Evolutionary conservation across 2,888 invertebrate species (phyloP).

Genomic region (Ryuthela nishihirai): DNA sequence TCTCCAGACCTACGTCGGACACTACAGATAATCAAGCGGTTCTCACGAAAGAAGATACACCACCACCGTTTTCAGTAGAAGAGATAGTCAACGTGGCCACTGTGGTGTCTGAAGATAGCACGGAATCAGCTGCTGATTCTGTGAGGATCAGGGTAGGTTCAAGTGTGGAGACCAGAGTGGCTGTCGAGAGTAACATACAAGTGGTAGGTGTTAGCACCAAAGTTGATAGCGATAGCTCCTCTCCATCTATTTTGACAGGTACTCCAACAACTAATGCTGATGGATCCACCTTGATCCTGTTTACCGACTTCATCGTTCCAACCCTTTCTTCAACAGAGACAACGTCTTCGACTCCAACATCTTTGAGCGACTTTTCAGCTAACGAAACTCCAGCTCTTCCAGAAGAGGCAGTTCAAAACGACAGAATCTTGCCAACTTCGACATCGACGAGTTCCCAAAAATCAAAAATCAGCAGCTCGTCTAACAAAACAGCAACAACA

Average conservation of each 20-base stretch:
- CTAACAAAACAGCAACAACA: background rate
- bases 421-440: background rate
- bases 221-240: conserved; percentile 7
- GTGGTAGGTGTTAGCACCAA: conserved; percentile 28
- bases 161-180: no score
- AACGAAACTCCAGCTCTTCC: conserved; percentile 19
- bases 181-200: no score
- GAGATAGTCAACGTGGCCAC: no score
- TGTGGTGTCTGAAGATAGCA: no score
- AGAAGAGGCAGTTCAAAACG: background rate
- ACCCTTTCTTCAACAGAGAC: conserved; percentile 4
- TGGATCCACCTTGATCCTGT: conserved; percentile 41
- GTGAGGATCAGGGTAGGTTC: no score
- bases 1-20: no score
- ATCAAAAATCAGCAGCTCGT: background rate
- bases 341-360: conserved; percentile 4
- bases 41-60: no score
- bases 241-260: conserved; percentile 33
- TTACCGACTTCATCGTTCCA: conserved; percentile 40
- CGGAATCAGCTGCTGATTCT: no score
- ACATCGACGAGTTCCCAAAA: background rate
- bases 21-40: no score
- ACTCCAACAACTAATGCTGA: conserved; percentile 39
- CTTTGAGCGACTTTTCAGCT: no score
- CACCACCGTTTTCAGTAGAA: no score